Percentiles rank a stretch among this genome's conserved stretches.
These are phyloP conservation scores for Puntigrus tetrazona DNA, from an alignment of 2,113 vertebrate species.

Conservation along the genomic window DNA sequence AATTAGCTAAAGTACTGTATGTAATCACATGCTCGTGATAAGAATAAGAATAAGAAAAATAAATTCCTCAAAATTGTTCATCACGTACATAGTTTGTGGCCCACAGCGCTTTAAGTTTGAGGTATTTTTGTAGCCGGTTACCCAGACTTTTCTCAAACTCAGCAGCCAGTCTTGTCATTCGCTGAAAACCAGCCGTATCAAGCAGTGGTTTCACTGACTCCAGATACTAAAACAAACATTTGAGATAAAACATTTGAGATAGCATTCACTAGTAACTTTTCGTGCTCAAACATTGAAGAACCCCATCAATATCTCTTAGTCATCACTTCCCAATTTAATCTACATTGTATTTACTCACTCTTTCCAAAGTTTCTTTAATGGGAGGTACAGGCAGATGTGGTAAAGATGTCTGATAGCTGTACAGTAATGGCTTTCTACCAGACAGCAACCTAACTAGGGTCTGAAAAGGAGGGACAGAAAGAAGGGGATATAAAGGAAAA, in stretches of 20 bases:
- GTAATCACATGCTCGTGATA: background rate
- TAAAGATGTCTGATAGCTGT: slow-evolving; percentile 85
- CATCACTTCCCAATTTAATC: background rate
- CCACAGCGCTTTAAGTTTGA: slow-evolving; percentile 87
- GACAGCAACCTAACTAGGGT: slow-evolving; percentile 82
- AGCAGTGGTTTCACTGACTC: slow-evolving; percentile 80
- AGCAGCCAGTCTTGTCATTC: slow-evolving; percentile 68
- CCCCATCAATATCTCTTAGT: background rate
- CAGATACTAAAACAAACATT: slow-evolving; percentile 80
- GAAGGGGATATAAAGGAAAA: background rate
- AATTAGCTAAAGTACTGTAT: background rate
- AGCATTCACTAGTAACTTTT: background rate
- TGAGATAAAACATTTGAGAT: slow-evolving; percentile 25
- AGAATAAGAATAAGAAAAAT: background rate
- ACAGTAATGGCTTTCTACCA: slow-evolving; percentile 81
- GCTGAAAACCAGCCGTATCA: slow-evolving; percentile 68
- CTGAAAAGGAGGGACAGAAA: slow-evolving; percentile 58
- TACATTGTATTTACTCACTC: slow-evolving; percentile 69
- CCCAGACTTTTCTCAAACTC: slow-evolving; percentile 81
- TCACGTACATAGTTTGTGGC: slow-evolving; percentile 86
- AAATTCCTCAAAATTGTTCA: background rate
- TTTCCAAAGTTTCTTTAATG: slow-evolving; percentile 78
- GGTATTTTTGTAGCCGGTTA: slow-evolving; percentile 81
- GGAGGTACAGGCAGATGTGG: slow-evolving; percentile 84
- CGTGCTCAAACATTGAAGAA: background rate